Conservation (phyloP, 2,113 vertebrate species). For the Castor canadensis region DNA sequence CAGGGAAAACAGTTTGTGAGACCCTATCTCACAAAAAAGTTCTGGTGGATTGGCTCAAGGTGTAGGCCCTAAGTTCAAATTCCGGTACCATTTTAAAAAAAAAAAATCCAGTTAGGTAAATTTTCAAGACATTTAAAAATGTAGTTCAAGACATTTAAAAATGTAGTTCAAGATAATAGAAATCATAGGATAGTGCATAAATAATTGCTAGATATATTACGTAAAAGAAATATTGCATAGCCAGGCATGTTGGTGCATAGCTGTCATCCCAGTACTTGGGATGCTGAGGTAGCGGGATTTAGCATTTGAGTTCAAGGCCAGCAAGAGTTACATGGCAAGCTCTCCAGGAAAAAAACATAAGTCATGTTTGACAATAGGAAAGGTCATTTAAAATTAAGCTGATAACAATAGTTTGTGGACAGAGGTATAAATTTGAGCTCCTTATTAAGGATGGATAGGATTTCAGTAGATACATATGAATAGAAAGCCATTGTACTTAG, state of each 20-base stretch:
- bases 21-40: no score
- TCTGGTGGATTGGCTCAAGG: no score
- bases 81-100: not conserved
- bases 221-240: not conserved
- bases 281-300: not conserved
- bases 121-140: no score
- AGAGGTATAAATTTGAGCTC: not conserved
- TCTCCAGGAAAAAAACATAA: not conserved
- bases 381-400: not conserved
- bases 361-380: not conserved
- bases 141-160: not conserved
- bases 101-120: no score
- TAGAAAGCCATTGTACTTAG: not conserved
- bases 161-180: not conserved
- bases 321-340: not conserved
- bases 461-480: not conserved
- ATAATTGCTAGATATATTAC: not conserved
- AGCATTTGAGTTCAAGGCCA: not conserved
- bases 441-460: not conserved
- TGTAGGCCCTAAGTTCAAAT: no score
- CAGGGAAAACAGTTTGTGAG: no score
- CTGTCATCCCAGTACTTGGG: not conserved
- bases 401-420: not conserved
- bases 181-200: not conserved
- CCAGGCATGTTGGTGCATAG: not conserved